phyloP scores from a whole-genome alignment of 2,888 invertebrate species.

The Apocheima hispidaria region DNA sequence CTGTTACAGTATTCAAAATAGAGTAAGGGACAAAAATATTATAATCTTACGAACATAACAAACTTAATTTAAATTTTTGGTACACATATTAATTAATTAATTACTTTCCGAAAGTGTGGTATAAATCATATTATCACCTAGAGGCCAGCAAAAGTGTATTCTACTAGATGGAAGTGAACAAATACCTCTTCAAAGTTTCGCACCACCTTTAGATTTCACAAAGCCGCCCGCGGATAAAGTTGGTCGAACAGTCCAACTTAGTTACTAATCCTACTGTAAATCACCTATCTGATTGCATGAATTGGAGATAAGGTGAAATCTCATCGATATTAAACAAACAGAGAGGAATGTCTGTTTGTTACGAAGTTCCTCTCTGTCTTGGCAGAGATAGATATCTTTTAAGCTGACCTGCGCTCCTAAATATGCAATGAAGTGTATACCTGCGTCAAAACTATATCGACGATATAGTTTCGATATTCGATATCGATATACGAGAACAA shows the following conservation, averaged over 20 bases:
- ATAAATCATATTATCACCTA: neutral
- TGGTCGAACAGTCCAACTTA: conserved; percentile 38
- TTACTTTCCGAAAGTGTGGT: too few species aligned
- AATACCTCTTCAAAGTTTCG: conserved; percentile 21
- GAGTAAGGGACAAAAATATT: too few species aligned
- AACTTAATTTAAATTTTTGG: too few species aligned
- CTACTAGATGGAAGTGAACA: conserved; percentile 12
- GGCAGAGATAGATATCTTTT: too few species aligned
- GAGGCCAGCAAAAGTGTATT: neutral
- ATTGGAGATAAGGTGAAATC: conserved; percentile 44
- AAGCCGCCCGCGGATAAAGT: conserved; percentile 38
- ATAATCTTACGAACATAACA: too few species aligned
- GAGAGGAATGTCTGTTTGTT: neutral
- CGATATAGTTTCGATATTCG: too few species aligned
- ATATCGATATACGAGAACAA: too few species aligned
- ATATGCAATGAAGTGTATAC: too few species aligned
- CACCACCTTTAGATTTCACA: conserved; percentile 24
- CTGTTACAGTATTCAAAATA: too few species aligned
- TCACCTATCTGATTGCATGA: conserved; percentile 44
- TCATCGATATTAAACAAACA: conserved; percentile 27
- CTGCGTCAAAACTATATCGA: too few species aligned
- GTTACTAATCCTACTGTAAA: conserved; percentile 45
- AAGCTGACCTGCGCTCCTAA: too few species aligned
- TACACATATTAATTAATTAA: too few species aligned
- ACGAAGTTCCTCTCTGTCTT: neutral